These are phyloP conservation scores for Hemichromis elongatus DNA, from an alignment of 2,113 vertebrate species.

Conservation along the genomic window DNA sequence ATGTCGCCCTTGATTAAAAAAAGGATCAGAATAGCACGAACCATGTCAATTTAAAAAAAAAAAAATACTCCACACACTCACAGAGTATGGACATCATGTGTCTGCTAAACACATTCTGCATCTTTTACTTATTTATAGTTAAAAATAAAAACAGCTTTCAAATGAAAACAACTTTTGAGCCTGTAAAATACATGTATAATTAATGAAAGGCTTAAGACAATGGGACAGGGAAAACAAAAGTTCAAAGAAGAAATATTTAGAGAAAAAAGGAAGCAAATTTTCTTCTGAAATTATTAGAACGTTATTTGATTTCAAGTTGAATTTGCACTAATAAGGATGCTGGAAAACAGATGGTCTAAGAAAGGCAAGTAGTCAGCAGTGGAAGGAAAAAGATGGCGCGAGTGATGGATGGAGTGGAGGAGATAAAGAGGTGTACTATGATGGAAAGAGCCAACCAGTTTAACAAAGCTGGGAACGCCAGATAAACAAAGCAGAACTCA, in stretches of 20 bases:
- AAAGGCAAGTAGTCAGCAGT: not conserved
- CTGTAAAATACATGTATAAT: not conserved
- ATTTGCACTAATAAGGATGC: not conserved
- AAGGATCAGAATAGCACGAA: not conserved
- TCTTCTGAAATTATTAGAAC: not conserved
- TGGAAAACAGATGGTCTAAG: not conserved
- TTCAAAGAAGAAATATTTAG: not conserved
- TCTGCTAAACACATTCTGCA: not conserved
- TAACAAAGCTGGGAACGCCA: not conserved
- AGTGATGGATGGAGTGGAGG: not conserved
- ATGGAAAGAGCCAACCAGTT: not conserved
- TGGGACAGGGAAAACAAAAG: not conserved
- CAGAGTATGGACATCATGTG: not conserved
- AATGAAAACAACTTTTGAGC: not conserved
- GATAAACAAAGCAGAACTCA: not conserved
- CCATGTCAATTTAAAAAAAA: not conserved
- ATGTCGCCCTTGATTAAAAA: not conserved
- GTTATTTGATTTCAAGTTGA: not conserved
- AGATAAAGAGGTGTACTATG: not conserved
- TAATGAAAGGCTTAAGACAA: not conserved
- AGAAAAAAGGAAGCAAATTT: not conserved
- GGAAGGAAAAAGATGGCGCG: not conserved
- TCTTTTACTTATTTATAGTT: not conserved
- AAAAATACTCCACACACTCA: accelerated
- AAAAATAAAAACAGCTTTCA: not conserved